Percentiles rank a stretch among this genome's conserved stretches.
phyloP scores from a whole-genome alignment of 2,113 vertebrate genomes.

The Lepidothrix coronata region DNA sequence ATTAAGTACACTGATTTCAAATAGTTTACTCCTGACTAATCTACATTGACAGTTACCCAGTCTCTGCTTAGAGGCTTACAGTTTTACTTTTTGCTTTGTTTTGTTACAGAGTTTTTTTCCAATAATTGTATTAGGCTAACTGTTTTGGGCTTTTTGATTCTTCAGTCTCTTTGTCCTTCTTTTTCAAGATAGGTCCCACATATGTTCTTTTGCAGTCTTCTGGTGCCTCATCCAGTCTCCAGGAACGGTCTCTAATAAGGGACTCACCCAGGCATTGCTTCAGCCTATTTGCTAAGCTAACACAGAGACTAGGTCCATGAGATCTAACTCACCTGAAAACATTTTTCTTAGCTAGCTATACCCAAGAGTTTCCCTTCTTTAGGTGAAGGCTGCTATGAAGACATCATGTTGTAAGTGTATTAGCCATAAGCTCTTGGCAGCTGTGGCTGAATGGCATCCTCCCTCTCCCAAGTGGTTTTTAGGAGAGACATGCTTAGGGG shows the following conservation, averaged over 20 bases:
- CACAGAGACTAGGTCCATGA: background rate
- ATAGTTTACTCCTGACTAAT: background rate
- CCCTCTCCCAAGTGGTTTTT: background rate
- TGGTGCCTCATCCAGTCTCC: background rate
- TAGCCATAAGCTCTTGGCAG: background rate
- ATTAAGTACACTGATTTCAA: background rate
- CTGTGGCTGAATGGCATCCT: background rate
- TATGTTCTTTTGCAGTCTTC: background rate
- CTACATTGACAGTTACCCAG: background rate
- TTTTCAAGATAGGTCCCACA: background rate
- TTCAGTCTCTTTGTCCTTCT: background rate
- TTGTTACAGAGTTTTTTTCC: background rate
- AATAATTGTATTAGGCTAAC: background rate
- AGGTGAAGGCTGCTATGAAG: background rate
- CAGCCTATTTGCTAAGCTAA: background rate
- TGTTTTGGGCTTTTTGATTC: rapidly evolving
- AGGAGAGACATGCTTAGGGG: background rate
- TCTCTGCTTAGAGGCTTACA: background rate
- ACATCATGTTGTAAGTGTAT: background rate
- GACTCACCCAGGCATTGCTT: background rate
- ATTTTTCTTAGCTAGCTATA: background rate
- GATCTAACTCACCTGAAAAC: background rate
- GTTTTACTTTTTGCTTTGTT: background rate
- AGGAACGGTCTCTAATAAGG: background rate
- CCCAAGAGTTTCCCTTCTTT: background rate